A percentile compares a stretch with the other conserved stretches of the same genome.
Evolutionary conservation across 2,888 invertebrate genomes (phyloP).

Genomic region (Andrena trimmerana): DNA sequence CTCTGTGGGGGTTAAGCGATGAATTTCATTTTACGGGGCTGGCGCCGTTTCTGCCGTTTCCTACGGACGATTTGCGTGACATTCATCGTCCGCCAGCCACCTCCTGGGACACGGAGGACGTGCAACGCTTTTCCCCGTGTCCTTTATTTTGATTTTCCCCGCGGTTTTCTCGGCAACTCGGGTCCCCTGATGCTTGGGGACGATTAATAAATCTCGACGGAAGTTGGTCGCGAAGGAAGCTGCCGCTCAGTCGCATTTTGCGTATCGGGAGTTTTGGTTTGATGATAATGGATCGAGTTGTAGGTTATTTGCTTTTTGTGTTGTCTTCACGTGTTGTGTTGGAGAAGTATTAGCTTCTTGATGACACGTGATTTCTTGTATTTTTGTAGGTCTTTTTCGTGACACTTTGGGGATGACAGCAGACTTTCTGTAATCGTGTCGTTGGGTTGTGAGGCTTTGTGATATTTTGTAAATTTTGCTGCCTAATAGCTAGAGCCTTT

Average conservation of each 20-base stretch:
- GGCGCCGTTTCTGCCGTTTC: slow-evolving; percentile 63
- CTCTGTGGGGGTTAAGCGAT: slow-evolving; percentile 71
- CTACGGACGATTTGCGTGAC: slow-evolving; percentile 65
- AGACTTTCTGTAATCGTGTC: too few relatives aligned
- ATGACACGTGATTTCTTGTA: too few relatives aligned
- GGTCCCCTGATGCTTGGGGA: not conserved
- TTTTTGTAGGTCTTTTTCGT: too few relatives aligned
- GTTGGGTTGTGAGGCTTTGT: too few relatives aligned
- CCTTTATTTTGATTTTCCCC: slow-evolving; percentile 57
- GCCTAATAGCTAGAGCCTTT: too few relatives aligned
- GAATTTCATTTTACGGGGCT: slow-evolving; percentile 75
- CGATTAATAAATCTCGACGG: slow-evolving; percentile 14
- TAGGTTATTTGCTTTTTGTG: too few relatives aligned
- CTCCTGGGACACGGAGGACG: slow-evolving; percentile 36
- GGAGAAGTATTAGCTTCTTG: too few relatives aligned
- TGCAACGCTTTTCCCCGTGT: slow-evolving; percentile 26
- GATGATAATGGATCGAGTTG: too few relatives aligned
- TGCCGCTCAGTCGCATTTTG: not conserved
- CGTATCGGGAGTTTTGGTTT: not conserved
- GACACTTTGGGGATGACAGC: too few relatives aligned
- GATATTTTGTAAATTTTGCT: too few relatives aligned
- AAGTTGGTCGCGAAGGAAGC: not conserved
- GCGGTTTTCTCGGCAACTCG: not conserved
- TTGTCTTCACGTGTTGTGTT: too few relatives aligned
- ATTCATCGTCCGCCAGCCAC: slow-evolving; percentile 45